phyloP scores from a whole-genome alignment of 2,113 vertebrate species.

The Eira barbara region DNA sequence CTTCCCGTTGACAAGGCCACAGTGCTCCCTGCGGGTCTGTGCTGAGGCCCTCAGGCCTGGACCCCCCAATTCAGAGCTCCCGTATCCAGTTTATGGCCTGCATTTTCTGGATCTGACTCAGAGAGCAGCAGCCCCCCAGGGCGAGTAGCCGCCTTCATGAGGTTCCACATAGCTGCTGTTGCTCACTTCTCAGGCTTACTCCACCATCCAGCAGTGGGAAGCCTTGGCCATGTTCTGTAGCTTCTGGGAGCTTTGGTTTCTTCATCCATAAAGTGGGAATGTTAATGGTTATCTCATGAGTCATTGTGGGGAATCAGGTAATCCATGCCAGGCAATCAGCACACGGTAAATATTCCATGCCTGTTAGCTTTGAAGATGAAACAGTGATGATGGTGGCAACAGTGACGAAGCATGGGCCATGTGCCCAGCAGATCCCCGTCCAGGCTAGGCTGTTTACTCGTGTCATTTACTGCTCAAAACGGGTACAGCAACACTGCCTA shows the following conservation, averaged over 20 bases:
- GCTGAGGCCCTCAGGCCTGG: background rate
- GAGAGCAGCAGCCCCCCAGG: background rate
- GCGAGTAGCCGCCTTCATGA: background rate
- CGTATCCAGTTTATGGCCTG: background rate
- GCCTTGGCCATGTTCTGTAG: background rate
- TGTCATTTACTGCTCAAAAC: background rate
- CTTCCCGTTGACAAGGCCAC: background rate
- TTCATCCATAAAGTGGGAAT: background rate
- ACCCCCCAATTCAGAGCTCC: background rate
- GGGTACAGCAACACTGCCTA: background rate
- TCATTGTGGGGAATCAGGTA: background rate
- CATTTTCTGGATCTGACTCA: background rate
- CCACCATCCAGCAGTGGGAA: background rate
- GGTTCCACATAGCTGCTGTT: background rate
- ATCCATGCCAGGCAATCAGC: background rate
- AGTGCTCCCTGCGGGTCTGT: background rate
- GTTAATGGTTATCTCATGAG: background rate
- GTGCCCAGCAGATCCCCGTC: background rate
- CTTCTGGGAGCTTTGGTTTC: background rate
- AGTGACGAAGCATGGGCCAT: background rate
- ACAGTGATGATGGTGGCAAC: background rate
- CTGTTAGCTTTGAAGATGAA: background rate
- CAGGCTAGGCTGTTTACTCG: background rate
- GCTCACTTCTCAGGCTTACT: background rate
- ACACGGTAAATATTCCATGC: background rate